Percentiles rank a stretch among this genome's conserved stretches.
Conservation (phyloP, 2,797 vertebrate genomes). For the Poecile montanus region DNA sequence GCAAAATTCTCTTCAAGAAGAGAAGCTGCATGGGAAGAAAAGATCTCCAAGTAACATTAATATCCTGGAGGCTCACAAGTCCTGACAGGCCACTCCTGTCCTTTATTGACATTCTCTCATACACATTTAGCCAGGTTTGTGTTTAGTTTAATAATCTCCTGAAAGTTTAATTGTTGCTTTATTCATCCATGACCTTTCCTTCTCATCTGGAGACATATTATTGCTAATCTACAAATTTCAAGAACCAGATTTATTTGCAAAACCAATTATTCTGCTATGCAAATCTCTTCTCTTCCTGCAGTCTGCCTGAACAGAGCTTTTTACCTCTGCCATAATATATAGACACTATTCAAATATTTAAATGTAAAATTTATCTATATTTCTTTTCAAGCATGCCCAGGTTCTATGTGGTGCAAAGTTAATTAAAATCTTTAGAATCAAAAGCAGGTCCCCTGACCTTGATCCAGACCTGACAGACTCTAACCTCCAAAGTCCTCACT, state of each 20-base stretch:
- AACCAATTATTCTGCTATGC: conserved; percentile 82
- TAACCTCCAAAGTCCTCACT: conserved; percentile 33
- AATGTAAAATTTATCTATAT: conserved; percentile 71
- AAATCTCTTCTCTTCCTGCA: conserved; percentile 64
- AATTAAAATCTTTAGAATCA: conserved; percentile 72
- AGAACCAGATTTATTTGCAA: conserved; percentile 81
- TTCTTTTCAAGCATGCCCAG: conserved; percentile 43
- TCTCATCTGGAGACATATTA: conserved; percentile 81
- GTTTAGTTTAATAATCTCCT: conserved; percentile 77
- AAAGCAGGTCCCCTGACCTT: conserved; percentile 60
- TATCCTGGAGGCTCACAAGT: conserved; percentile 25
- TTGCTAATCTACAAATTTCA: conserved; percentile 81
- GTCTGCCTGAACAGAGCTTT: conserved; percentile 9
- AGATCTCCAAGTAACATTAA: conserved; percentile 18
- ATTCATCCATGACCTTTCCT: conserved; percentile 79
- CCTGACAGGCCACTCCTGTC: conserved; percentile 59
- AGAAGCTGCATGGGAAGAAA: conserved; percentile 22
- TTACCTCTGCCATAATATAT: neutral
- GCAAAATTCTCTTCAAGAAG: conserved; percentile 43
- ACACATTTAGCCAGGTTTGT: conserved; percentile 49
- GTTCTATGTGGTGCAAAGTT: conserved; percentile 38
- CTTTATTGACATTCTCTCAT: conserved; percentile 41
- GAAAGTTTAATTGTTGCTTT: conserved; percentile 81
- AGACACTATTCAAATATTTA: conserved; percentile 62
- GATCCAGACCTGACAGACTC: conserved; percentile 24